Conservation (phyloP, 2,797 vertebrate species). For the Sorex maritimensis region DNA sequence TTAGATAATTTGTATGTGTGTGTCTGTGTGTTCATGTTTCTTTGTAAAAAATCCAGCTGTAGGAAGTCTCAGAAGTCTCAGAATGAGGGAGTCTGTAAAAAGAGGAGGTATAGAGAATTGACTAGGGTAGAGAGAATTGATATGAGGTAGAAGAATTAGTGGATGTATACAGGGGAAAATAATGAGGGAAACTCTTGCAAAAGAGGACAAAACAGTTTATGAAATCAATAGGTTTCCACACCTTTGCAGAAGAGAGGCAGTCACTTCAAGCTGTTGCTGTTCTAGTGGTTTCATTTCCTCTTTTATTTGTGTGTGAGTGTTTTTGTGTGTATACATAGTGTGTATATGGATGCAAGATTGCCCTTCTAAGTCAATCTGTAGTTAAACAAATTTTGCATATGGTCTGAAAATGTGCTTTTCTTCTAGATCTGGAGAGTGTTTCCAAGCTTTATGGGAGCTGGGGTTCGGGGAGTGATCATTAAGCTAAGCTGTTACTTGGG, state of each 20-base stretch:
- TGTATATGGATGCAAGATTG: neutral
- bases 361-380: conserved; percentile 9
- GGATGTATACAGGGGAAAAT: conserved; percentile 59
- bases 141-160: conserved; percentile 40
- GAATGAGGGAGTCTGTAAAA: conserved; percentile 42
- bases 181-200: conserved; percentile 71
- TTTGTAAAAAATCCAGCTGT: conserved; percentile 26
- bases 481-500: conserved; percentile 22
- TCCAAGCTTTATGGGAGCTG: conserved; percentile 13
- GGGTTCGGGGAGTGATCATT: conserved; percentile 4
- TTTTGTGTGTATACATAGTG: neutral
- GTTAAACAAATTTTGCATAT: conserved; percentile 16
- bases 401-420: neutral
- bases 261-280: conserved; percentile 62
- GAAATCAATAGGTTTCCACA: conserved; percentile 56
- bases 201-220: conserved; percentile 76
- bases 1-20: conserved; percentile 34
- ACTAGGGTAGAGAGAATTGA: conserved; percentile 28
- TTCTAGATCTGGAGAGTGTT: neutral
- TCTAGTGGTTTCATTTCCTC: conserved; percentile 78
- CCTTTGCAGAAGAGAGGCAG: conserved; percentile 71
- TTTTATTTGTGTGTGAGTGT: conserved; percentile 57
- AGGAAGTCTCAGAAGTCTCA: conserved; percentile 7
- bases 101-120: conserved; percentile 23
- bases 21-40: conserved; percentile 41